These are phyloP conservation scores for Camelus dromedarius DNA, from an alignment of 2,113 vertebrate species.

Conservation along the genomic window DNA sequence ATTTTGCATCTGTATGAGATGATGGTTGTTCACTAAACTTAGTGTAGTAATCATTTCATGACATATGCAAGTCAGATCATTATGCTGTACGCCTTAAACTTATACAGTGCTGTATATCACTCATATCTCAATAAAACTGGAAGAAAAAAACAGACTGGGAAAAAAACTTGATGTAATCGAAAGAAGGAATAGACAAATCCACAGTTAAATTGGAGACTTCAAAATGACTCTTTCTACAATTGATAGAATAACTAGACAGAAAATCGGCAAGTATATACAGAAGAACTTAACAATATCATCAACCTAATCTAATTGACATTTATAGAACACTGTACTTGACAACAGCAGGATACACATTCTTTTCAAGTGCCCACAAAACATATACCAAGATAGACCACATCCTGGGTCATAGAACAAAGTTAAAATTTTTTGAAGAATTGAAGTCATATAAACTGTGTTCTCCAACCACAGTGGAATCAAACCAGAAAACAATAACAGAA, in stretches of 20 bases:
- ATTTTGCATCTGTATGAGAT: neutral
- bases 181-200: neutral
- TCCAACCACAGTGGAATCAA: neutral
- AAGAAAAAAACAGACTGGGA: neutral
- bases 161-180: neutral
- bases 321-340: neutral
- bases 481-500: slow-evolving; percentile 5
- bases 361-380: slow-evolving; percentile 42
- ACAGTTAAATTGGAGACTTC: neutral
- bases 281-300: neutral
- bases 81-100: neutral
- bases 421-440: slow-evolving; percentile 13
- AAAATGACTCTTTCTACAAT: neutral
- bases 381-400: slow-evolving; percentile 35
- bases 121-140: neutral
- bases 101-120: neutral
- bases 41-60: neutral
- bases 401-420: slow-evolving; percentile 31
- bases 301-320: neutral
- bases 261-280: neutral
- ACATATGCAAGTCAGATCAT: neutral
- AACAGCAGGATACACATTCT: neutral
- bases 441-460: slow-evolving; percentile 15
- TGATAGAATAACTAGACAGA: neutral
- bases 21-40: neutral